Percentiles rank a stretch among this genome's conserved stretches.
Conservation (phyloP, 2,797 vertebrate genomes). For the Pseudocheirus occidentalis region DNA sequence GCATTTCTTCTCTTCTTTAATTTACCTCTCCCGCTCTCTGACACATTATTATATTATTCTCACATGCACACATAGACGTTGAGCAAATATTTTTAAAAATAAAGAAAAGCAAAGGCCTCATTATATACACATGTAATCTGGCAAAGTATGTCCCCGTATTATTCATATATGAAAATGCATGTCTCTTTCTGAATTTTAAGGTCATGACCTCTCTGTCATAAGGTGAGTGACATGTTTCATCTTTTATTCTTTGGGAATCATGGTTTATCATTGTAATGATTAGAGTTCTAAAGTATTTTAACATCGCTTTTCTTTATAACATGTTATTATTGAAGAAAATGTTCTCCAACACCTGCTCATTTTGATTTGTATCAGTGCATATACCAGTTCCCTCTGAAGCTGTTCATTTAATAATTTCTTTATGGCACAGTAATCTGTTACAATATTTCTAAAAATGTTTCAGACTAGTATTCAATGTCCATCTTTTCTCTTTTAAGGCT, state of each 20-base stretch:
- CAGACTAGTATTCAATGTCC: background rate
- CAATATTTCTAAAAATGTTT: background rate
- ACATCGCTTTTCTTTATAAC: background rate
- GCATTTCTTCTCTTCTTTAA: background rate
- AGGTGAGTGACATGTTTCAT: background rate
- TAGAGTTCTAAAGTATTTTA: background rate
- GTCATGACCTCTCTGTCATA: background rate
- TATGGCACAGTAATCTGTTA: background rate
- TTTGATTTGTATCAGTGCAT: background rate
- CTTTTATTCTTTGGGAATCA: background rate
- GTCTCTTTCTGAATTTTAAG: background rate
- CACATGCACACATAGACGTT: background rate
- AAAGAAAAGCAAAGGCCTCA: background rate
- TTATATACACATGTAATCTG: background rate
- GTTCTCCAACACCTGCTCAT: background rate
- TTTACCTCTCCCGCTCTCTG: background rate
- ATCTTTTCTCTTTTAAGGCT: background rate
- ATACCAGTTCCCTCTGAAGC: background rate
- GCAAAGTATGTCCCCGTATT: slow-evolving; percentile 19
- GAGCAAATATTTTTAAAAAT: background rate
- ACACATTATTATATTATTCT: no score
- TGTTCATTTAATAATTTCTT: background rate
- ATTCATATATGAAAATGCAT: slow-evolving; percentile 19
- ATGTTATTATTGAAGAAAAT: background rate
- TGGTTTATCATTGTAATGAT: background rate